phyloP scores from a whole-genome alignment of 2,797 vertebrate species.

The Chanos chanos region DNA sequence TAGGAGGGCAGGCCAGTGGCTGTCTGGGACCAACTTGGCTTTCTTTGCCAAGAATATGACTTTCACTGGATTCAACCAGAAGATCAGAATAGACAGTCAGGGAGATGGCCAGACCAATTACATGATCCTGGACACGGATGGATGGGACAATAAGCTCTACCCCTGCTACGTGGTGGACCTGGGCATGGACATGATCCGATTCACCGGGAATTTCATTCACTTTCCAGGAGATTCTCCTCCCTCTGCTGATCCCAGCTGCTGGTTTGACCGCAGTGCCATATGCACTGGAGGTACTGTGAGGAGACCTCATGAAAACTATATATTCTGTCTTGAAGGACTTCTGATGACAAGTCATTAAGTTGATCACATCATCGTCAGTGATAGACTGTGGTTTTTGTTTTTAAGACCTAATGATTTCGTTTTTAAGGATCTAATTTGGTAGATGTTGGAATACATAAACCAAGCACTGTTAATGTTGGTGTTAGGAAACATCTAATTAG shows the following conservation, averaged over 20 bases:
- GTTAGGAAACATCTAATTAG: too few relatives aligned
- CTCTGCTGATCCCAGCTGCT: conserved; percentile 81
- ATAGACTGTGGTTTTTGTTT: too few relatives aligned
- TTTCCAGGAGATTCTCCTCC: conserved; percentile 79
- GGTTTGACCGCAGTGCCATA: conserved; percentile 77
- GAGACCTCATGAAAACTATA: too few relatives aligned
- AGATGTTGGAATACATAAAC: too few relatives aligned
- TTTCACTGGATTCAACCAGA: conserved; percentile 85
- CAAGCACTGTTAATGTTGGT: too few relatives aligned
- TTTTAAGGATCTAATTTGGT: too few relatives aligned
- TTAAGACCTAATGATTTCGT: too few relatives aligned
- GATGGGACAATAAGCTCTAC: conserved; percentile 71
- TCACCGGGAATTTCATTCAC: conserved; percentile 72
- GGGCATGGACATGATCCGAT: conserved; percentile 56
- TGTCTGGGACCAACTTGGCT: conserved; percentile 75
- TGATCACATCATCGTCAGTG: too few relatives aligned
- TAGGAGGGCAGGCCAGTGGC: conserved; percentile 62
- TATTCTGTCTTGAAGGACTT: too few relatives aligned
- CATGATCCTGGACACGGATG: conserved; percentile 81
- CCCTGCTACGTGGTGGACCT: conserved; percentile 77
- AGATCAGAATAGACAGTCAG: conserved; percentile 65
- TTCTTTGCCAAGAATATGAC: conserved; percentile 78
- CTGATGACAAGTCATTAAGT: too few relatives aligned
- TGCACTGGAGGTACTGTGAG: conserved; percentile 77
- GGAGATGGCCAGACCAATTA: conserved; percentile 77